These are phyloP conservation scores for Brachynemurus nebulosus DNA, from an alignment of 2,888 invertebrate genomes.

Conservation along the genomic window DNA sequence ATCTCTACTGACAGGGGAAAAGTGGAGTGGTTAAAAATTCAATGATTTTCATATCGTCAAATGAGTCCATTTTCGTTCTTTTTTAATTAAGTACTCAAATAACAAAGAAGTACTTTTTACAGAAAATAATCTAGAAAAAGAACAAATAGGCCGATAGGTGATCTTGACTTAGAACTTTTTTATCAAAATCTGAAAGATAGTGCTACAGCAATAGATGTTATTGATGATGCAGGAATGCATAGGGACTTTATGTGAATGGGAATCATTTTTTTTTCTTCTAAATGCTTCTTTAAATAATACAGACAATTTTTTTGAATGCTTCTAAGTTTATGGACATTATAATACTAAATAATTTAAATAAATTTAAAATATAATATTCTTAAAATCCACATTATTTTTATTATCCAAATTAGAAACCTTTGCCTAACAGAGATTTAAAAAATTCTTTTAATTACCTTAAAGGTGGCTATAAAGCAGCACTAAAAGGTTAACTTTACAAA, in stretches of 20 bases:
- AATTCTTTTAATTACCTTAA: too few relatives aligned
- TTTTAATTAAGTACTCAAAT: slow-evolving; percentile 16
- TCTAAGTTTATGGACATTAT: too few relatives aligned
- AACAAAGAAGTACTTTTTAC: slow-evolving; percentile 15
- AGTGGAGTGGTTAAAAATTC: slow-evolving; percentile 16
- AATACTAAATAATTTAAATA: too few relatives aligned
- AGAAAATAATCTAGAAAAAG: slow-evolving; percentile 15
- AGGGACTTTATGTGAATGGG: not conserved
- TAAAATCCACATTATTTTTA: too few relatives aligned
- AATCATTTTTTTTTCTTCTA: not conserved
- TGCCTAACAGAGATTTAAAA: too few relatives aligned
- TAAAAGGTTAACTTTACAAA: too few relatives aligned
- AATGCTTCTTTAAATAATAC: too few relatives aligned
- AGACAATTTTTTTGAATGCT: too few relatives aligned
- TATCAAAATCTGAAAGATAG: slow-evolving; percentile 9
- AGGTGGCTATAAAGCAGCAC: too few relatives aligned
- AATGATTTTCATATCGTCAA: slow-evolving; percentile 13
- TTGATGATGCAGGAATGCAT: not conserved
- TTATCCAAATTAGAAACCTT: too few relatives aligned
- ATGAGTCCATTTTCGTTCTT: slow-evolving; percentile 10
- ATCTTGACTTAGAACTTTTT: slow-evolving; percentile 15
- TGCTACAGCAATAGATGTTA: not conserved
- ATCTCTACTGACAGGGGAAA: slow-evolving; percentile 15
- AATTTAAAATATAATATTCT: too few relatives aligned
- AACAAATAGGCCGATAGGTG: slow-evolving; percentile 7